Percentiles rank a stretch among this genome's conserved stretches.
Evolutionary conservation across 2,797 vertebrate genomes (phyloP).

Genomic region (Macropus fuliginosus): DNA sequence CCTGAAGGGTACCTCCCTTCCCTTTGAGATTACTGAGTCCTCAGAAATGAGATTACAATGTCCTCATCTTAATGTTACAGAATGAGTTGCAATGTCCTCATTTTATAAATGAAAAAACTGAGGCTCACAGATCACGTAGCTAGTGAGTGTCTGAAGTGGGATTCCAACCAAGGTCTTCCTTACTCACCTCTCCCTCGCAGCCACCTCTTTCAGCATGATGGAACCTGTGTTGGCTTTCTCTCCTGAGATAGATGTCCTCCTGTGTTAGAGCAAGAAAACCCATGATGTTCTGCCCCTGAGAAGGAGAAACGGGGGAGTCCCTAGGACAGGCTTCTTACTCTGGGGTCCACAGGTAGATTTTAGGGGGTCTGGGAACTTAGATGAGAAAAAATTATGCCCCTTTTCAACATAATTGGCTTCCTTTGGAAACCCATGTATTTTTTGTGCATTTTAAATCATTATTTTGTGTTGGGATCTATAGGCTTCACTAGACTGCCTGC

Average conservation of each 20-base stretch:
- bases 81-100: too few species aligned
- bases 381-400: not conserved
- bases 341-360: not conserved
- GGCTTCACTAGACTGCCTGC: not conserved
- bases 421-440: not conserved
- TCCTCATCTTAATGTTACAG: not conserved
- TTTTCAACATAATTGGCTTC: not conserved
- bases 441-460: not conserved
- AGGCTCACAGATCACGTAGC: not conserved
- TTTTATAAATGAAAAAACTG: not conserved
- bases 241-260: slow-evolving; percentile 98
- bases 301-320: not conserved
- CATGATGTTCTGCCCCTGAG: slow-evolving; percentile 9
- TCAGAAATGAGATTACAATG: not conserved
- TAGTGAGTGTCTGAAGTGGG: not conserved
- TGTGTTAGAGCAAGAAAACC: slow-evolving; percentile 82
- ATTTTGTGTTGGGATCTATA: not conserved
- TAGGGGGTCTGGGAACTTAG: not conserved
- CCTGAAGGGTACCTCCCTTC: not conserved
- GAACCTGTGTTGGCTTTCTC: slow-evolving; percentile 99
- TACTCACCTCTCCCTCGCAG: slow-evolving; percentile 96
- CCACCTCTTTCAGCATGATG: slow-evolving; percentile 98
- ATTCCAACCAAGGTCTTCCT: slow-evolving; percentile 7
- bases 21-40: not conserved
- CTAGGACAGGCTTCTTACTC: not conserved